Evolutionary conservation across 2,113 vertebrate genomes (phyloP).

Genomic region (Cavia aperea): DNA sequence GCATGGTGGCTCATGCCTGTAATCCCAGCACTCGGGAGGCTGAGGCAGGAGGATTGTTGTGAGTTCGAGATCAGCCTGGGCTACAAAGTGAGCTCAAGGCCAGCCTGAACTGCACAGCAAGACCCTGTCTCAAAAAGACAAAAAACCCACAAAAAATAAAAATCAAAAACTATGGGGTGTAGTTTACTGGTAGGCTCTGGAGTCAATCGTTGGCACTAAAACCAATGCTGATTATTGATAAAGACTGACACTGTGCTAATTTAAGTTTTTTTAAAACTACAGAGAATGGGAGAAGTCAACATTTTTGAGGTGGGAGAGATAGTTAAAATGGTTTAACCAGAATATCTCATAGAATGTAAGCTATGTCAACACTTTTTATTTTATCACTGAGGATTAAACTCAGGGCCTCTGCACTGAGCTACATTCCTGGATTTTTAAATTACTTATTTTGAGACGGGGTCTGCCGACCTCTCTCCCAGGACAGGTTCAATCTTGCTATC

Average conservation of each 20-base stretch:
- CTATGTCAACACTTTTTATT: neutral
- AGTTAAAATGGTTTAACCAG: neutral
- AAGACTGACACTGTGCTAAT: neutral
- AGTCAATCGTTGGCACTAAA: neutral
- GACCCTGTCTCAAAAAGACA: too few relatives aligned
- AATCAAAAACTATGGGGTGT: neutral
- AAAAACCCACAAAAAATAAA: too few relatives aligned
- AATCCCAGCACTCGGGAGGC: too few relatives aligned
- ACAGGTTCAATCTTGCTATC: neutral
- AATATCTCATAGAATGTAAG: neutral
- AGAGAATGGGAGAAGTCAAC: neutral
- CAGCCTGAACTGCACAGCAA: too few relatives aligned
- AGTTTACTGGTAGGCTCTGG: neutral
- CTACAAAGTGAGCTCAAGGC: too few relatives aligned
- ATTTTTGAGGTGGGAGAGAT: neutral
- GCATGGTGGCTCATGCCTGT: too few relatives aligned
- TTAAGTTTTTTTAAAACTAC: conserved; percentile 24
- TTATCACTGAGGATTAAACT: neutral
- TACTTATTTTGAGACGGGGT: neutral
- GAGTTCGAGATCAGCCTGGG: too few relatives aligned
- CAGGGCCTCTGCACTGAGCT: neutral
- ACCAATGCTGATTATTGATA: neutral
- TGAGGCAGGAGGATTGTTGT: too few relatives aligned
- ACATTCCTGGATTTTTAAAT: neutral
- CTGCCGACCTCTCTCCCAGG: neutral